phyloP scores from a whole-genome alignment of 1,140 invertebrate genomes.

The Harlomillsia oculata region DNA sequence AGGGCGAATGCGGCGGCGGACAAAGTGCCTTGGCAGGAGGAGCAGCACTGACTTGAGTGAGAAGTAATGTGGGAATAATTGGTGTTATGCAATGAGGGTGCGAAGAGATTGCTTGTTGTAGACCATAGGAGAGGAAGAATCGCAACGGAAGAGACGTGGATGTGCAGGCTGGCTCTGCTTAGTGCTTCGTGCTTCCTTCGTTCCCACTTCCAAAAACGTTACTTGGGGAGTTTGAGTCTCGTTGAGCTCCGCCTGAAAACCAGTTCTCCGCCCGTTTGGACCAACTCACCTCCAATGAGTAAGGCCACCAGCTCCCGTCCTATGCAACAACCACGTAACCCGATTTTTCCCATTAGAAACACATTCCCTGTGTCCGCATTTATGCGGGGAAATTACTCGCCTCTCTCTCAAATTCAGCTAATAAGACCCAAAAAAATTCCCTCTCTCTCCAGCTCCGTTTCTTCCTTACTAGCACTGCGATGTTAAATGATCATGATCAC shows the following conservation, averaged over 20 bases:
- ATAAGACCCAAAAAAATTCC: constrained; percentile 17
- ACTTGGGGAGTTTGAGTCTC: too few species aligned
- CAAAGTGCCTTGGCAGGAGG: too few species aligned
- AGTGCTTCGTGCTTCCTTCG: too few species aligned
- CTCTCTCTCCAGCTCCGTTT: constrained; percentile 8
- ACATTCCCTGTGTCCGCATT: constrained; percentile 15
- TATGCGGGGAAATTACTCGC: constrained; percentile 20
- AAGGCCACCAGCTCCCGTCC: constrained; percentile 23
- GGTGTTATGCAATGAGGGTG: constrained; percentile 4
- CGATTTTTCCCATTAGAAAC: constrained; percentile 30
- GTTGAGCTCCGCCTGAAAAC: constrained; percentile 34
- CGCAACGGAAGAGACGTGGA: too few species aligned
- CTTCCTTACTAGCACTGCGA: neutral
- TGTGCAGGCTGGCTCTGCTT: too few species aligned
- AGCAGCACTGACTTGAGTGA: too few species aligned
- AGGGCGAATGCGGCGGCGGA: too few species aligned
- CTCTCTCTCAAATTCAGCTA: constrained; percentile 19
- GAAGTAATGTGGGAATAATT: neutral
- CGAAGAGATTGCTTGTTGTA: neutral
- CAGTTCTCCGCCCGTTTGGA: constrained; percentile 34
- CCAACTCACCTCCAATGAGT: constrained; percentile 30
- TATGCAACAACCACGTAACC: constrained; percentile 26
- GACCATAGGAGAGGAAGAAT: neutral
- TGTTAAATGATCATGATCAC: neutral
- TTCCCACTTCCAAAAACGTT: too few species aligned